phyloP scores from a whole-genome alignment of 1,140 invertebrate genomes.

The Bombyx mandarina region DNA sequence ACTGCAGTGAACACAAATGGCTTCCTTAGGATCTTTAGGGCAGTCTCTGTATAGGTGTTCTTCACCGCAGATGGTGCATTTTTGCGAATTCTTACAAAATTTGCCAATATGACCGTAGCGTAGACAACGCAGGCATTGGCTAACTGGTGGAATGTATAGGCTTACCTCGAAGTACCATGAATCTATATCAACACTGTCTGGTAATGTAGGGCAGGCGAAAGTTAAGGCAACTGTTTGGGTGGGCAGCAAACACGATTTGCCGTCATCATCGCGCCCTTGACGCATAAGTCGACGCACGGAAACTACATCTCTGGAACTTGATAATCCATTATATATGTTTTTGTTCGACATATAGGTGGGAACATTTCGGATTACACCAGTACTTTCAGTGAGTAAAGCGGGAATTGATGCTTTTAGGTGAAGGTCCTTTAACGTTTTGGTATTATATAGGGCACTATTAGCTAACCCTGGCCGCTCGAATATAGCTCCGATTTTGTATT shows the following conservation, averaged over 20 bases:
- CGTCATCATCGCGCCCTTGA: constrained; percentile 8
- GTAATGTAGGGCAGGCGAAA: constrained; percentile 13
- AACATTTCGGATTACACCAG: constrained; percentile 3
- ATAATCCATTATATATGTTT: constrained; percentile 3
- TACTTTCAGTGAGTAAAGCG: background rate
- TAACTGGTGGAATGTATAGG: constrained; percentile 23
- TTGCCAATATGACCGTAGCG: constrained; percentile 22
- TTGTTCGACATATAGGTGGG: constrained; percentile 3
- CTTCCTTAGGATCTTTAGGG: constrained; percentile 2
- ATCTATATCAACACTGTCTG: constrained; percentile 4
- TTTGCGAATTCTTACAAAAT: constrained; percentile 20
- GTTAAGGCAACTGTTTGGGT: constrained; percentile 8
- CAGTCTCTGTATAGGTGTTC: constrained; percentile 17
- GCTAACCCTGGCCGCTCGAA: constrained; percentile 1
- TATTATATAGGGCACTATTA: constrained; percentile 13
- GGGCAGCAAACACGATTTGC: background rate
- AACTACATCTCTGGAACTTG: constrained; percentile 12
- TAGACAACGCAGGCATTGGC: constrained; percentile 20
- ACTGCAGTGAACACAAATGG: constrained; percentile 15
- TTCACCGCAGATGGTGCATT: constrained; percentile 17
- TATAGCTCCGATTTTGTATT: too few relatives aligned
- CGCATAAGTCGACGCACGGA: constrained; percentile 15
- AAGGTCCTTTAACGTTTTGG: constrained; percentile 7
- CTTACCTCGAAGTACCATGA: constrained; percentile 18
- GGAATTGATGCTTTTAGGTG: constrained; percentile 4